Percentiles rank a stretch among this genome's conserved stretches.
Conservation (phyloP, 2,797 vertebrate genomes). For the Urosaurus nigricauda region DNA sequence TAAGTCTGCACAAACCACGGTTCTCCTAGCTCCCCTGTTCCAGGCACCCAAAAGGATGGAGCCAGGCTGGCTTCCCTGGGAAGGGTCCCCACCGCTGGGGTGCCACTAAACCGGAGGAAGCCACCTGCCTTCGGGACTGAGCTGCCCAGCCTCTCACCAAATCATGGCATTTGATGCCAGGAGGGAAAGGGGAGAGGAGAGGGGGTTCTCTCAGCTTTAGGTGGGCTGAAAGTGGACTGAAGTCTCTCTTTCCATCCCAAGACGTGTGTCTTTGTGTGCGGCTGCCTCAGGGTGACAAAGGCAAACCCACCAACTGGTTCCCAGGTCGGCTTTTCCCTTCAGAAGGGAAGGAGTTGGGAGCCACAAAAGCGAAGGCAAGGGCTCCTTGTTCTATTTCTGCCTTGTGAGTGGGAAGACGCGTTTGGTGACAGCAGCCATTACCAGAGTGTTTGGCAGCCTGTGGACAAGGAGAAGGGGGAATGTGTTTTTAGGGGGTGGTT, state of each 20-base stretch:
- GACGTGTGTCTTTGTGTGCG: no score
- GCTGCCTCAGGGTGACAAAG: background rate
- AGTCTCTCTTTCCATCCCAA: no score
- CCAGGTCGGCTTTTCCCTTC: background rate
- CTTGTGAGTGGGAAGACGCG: background rate
- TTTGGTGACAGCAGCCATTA: background rate
- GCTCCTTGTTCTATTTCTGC: slow-evolving; percentile 12
- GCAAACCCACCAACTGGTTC: background rate
- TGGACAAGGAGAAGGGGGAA: background rate
- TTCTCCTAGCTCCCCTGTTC: no score
- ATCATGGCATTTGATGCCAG: background rate
- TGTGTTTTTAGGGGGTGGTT: background rate
- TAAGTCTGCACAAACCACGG: no score
- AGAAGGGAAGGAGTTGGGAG: background rate
- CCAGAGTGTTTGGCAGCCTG: background rate
- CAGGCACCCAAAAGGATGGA: no score
- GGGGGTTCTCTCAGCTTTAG: no score
- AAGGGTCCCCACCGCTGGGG: no score
- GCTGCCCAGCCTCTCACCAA: background rate
- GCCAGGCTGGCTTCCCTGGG: no score
- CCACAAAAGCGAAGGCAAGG: background rate
- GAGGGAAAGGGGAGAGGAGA: background rate
- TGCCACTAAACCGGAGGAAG: no score
- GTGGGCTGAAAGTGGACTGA: background rate
- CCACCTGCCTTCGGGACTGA: no score